Conservation (phyloP, 2,888 invertebrate species). For the Esperia sulphurella region DNA sequence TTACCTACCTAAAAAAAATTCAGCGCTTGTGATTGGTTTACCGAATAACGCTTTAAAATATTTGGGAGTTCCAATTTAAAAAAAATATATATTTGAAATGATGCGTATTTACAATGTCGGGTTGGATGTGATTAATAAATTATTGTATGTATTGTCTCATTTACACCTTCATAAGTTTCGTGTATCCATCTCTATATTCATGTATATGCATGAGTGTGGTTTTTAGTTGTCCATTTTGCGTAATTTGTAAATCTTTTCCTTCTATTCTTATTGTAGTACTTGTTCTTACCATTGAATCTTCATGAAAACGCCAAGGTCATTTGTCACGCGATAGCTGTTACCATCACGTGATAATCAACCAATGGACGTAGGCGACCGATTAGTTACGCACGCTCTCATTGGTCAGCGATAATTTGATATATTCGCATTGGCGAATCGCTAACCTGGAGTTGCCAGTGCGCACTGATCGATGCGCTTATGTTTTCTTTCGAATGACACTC, state of each 20-base stretch:
- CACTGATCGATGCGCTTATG: slow-evolving; percentile 8
- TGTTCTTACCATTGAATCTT: slow-evolving; percentile 4
- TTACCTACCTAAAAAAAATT: slow-evolving; percentile 44
- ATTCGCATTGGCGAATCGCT: slow-evolving; percentile 7
- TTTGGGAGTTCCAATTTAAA: slow-evolving; percentile 32
- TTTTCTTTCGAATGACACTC: slow-evolving; percentile 17
- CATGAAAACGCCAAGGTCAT: not conserved
- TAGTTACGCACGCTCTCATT: slow-evolving; percentile 4
- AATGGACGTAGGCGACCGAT: not conserved
- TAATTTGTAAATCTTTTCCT: slow-evolving; percentile 16
- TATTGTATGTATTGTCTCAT: slow-evolving; percentile 42
- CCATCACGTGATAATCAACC: slow-evolving; percentile 7
- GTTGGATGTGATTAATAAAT: slow-evolving; percentile 49
- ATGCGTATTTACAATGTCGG: slow-evolving; percentile 59
- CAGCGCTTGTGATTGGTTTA: slow-evolving; percentile 77
- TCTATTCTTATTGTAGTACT: slow-evolving; percentile 33
- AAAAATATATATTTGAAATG: slow-evolving; percentile 18
- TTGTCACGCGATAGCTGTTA: not conserved
- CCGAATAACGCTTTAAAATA: slow-evolving; percentile 55
- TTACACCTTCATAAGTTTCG: slow-evolving; percentile 18
- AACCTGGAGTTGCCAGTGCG: too few species aligned
- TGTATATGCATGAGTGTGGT: slow-evolving; percentile 78
- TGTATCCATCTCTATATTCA: slow-evolving; percentile 34
- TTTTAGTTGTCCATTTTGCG: slow-evolving; percentile 39
- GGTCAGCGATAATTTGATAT: slow-evolving; percentile 5